Evolutionary conservation across 2,797 vertebrate genomes (phyloP).

Genomic region (Sebastes vulpes): DNA sequence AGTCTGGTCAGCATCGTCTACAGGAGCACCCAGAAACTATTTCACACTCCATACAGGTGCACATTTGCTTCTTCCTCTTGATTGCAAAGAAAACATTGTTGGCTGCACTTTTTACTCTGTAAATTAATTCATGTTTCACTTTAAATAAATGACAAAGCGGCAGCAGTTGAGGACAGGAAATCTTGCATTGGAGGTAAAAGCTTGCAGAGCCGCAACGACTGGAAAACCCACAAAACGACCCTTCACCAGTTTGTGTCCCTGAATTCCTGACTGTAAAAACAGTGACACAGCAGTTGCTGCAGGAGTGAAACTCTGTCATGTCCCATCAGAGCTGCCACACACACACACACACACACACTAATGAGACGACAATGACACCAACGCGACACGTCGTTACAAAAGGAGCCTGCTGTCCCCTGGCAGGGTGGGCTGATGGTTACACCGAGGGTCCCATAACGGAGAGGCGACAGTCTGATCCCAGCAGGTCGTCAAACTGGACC

Average conservation of each 20-base stretch:
- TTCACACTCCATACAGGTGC: not conserved
- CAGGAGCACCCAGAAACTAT: not conserved
- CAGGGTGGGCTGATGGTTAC: constrained; percentile 70
- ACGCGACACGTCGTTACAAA: constrained; percentile 44
- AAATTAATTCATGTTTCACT: not conserved
- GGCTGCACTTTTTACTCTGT: not conserved
- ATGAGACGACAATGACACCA: constrained; percentile 45
- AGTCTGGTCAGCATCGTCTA: not conserved
- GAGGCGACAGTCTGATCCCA: constrained; percentile 48
- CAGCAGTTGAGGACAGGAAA: not conserved
- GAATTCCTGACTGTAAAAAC: constrained; percentile 61
- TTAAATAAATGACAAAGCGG: not conserved
- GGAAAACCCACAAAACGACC: not conserved
- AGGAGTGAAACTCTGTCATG: constrained; percentile 33
- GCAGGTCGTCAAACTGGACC: constrained; percentile 6
- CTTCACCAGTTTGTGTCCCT: constrained; percentile 13
- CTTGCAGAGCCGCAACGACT: not conserved
- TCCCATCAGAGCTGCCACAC: constrained; percentile 22
- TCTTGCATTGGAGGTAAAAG: not conserved
- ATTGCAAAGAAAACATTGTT: too few relatives aligned
- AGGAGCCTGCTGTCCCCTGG: constrained; percentile 53
- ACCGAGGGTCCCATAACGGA: constrained; percentile 33
- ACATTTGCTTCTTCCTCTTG: not conserved
- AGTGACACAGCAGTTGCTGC: constrained; percentile 33
- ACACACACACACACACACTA: constrained; percentile 39